Base-by-base conservation (phyloP, 2,113 vertebrate genomes). In the Macquaria ambigua region DNA sequence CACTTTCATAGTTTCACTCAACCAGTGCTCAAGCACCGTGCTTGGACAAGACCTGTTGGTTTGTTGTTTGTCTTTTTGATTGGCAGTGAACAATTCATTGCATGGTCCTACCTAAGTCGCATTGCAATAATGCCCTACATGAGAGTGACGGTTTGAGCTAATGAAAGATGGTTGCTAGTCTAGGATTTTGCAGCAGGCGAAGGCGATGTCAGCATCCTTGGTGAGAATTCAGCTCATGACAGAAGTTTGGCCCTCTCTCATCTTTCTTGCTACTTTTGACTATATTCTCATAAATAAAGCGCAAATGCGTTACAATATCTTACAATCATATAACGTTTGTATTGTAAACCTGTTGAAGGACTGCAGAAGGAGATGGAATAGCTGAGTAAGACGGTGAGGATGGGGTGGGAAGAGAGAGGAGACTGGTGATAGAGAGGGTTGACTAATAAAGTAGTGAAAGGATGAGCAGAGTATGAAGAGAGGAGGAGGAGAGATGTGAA, bases 381-480 rank as follows among this genome's bases (percentile, higher is more conserved):
- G 62, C 80, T 73, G 52, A 59, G 56, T 46, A 61, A 66, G 52
- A 81, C 77, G 56, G 37, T 31, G 20, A 66, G 31, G 39, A 79
- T 50, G n/a, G 31, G 6, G 10, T 37, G 31, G 2, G 3, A 75
- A 58, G 46, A 37, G 16, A 77, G 64, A 61, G 56, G 39, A 82
- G 79, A 59, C 68, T 48, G 39, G 48, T 84, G 83, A 88, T 81
- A 52, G 81, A 83, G 89, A 90, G 81, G 84, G 37, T 61, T 80
- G 85, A 88, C 89, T 90, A 90, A 94, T 87, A 90, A 92, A 91
- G 85, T 71, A 85, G 85, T 84, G 74, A 88, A 86, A 91, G 79
- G 85, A 92, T 84, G 85, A 84, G 81, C 67, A 84, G 74, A 83
- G 87, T 82, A 82, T 84, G 86, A 89, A 85, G 79, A 86, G 82